Conservation (phyloP, 2,888 invertebrate species). For the Rotaria socialis region DNA sequence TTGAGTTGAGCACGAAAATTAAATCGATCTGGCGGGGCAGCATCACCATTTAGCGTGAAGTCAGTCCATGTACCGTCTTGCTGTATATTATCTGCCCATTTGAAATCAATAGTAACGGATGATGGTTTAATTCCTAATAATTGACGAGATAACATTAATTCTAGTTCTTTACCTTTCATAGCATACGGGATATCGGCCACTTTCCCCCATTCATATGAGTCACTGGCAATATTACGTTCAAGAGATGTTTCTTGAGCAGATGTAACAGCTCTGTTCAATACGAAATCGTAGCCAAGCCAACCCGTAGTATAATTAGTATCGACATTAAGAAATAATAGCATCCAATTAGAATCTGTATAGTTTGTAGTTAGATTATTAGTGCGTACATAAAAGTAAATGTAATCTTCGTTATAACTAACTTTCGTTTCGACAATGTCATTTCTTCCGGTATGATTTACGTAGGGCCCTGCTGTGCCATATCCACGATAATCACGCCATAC, state of each 20-base stretch:
- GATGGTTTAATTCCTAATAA: neutral
- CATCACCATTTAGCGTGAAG: neutral
- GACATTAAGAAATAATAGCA: neutral
- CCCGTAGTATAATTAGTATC: neutral
- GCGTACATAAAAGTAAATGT: neutral
- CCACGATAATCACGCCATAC: neutral
- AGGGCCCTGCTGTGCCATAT: neutral
- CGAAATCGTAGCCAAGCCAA: neutral
- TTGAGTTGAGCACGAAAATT: neutral
- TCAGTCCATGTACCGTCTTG: conserved; percentile 7
- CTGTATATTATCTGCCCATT: neutral
- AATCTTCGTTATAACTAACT: neutral
- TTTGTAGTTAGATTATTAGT: neutral
- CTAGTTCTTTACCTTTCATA: neutral
- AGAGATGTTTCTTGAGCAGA: neutral
- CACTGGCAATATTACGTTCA: neutral
- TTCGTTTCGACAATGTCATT: neutral
- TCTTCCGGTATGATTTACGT: neutral
- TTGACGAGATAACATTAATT: neutral
- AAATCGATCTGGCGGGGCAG: neutral
- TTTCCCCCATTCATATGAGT: neutral
- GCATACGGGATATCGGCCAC: neutral
- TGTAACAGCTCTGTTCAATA: neutral
- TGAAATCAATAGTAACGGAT: neutral
- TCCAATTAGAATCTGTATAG: neutral